Conservation (phyloP, 1,140 invertebrate species). For the Pararge aegeria region DNA sequence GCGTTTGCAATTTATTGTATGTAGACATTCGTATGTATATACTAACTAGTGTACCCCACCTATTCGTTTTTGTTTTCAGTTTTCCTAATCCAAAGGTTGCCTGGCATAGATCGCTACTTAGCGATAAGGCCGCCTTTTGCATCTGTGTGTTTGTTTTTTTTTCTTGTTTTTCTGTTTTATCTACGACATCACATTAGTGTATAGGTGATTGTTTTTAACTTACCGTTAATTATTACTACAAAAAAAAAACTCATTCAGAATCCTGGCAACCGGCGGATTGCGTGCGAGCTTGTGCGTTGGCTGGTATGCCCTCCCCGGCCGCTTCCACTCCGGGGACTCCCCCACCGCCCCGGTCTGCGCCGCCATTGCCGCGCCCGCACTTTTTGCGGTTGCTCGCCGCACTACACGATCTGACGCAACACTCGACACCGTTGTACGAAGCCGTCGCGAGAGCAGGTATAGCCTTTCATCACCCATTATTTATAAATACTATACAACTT, state of each 20-base stretch:
- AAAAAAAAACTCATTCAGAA: neutral
- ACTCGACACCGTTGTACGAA: conserved; percentile 53
- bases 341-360: conserved; percentile 35
- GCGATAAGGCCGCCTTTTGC: too few relatives aligned
- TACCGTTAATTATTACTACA: neutral
- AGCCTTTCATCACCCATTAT: too few relatives aligned
- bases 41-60: too few relatives aligned
- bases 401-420: conserved; percentile 62
- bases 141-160: too few relatives aligned
- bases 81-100: too few relatives aligned
- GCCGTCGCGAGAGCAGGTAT: conserved; percentile 60
- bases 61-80: too few relatives aligned
- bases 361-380: conserved; percentile 60
- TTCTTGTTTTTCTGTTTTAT: too few relatives aligned
- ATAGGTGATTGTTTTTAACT: neutral
- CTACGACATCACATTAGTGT: too few relatives aligned
- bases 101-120: too few relatives aligned
- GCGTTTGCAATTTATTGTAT: too few relatives aligned
- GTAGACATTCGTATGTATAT: too few relatives aligned
- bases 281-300: conserved; percentile 52
- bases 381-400: conserved; percentile 65
- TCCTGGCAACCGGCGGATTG: conserved; percentile 31
- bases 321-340: conserved; percentile 33
- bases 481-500: too few relatives aligned
- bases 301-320: conserved; percentile 29